phyloP scores from a whole-genome alignment of 2,797 vertebrate genomes.

The Crocidura indochinensis region DNA sequence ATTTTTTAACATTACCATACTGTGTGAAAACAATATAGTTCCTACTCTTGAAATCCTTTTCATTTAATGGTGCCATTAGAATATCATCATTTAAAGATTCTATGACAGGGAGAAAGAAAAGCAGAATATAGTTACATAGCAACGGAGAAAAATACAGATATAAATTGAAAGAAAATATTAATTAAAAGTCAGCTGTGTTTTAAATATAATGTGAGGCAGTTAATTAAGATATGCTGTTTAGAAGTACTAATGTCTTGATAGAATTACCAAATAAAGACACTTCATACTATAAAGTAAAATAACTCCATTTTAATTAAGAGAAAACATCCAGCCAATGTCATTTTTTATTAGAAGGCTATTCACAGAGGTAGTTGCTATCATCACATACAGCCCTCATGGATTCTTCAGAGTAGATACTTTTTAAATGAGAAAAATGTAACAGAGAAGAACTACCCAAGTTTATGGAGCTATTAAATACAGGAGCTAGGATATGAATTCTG shows the following conservation, averaged over 20 bases:
- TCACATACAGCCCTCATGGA: conserved; percentile 24
- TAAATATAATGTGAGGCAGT: not conserved
- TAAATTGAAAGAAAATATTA: not conserved
- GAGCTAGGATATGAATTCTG: conserved; percentile 63
- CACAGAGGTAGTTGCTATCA: conserved; percentile 13
- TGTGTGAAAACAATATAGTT: not conserved
- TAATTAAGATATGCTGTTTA: conserved; percentile 10
- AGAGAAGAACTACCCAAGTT: conserved; percentile 61
- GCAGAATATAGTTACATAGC: not conserved
- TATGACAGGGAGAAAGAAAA: not conserved
- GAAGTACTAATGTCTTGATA: conserved; percentile 13
- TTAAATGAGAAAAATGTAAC: conserved; percentile 62
- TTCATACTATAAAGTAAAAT: conserved; percentile 28
- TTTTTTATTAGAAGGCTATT: not conserved
- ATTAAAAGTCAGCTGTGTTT: not conserved
- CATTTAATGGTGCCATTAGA: not conserved
- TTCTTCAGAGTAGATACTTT: conserved; percentile 52
- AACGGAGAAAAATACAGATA: not conserved
- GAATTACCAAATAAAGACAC: conserved; percentile 8
- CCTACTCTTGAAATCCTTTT: not conserved
- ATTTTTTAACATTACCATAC: not conserved
- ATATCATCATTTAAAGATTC: not conserved
- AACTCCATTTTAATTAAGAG: not conserved
- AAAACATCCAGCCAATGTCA: not conserved
- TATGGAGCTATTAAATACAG: conserved; percentile 64